Evolutionary conservation across 1,140 invertebrate species (phyloP), one percentile per base, ranked within the genome.

Genomic region (silkworm (Bombyx mori)): DNA sequence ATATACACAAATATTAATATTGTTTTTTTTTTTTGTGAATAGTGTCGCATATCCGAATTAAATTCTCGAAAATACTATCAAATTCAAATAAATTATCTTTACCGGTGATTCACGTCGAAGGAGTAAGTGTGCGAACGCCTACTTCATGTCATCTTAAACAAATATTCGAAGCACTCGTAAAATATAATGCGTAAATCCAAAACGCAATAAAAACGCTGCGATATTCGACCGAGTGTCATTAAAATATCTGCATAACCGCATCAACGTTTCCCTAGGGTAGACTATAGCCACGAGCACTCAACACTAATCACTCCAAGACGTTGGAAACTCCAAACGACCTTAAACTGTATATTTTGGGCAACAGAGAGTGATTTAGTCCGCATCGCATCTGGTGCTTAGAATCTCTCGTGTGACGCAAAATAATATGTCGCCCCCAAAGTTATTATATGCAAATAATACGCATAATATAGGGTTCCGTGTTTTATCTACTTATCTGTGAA

Each of bases 401-500:
- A 35, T 1, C 53, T 44, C 35, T 54, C 45, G 7, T 5, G 53
- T 3, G 12, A 5, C n/a, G 42, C 8, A 22, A 2, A 6, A 26
- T 35, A 55, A 73, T 63, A 74, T 78, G 77, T 85, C 79, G 73
- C 69, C 82, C 82, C 75, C 61, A 71, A 62, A 77, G 75, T 86
- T 82, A 86, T 82, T 81, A 81, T 81, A 86, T 83, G 80, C 80
- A 86, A 83, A 86, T 83, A 82, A 82, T 80, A 79, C 73, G 80
- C 71, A 82, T 86, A 86, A 86, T 83, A 79, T 81, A 75, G 78
- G 76, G 78, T 71, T 74, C 68, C 80, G 80, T 85, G 80, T 86
- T 86, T 83, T 86, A 86, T 86, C 82, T 83, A 81, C 78, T 86
- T 86, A 86, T 86, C 82, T 83, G 77, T 80, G 80, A 82, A 82